Evolutionary conservation across 2,888 invertebrate genomes (phyloP).

Genomic region (Agrochola lychnidis): DNA sequence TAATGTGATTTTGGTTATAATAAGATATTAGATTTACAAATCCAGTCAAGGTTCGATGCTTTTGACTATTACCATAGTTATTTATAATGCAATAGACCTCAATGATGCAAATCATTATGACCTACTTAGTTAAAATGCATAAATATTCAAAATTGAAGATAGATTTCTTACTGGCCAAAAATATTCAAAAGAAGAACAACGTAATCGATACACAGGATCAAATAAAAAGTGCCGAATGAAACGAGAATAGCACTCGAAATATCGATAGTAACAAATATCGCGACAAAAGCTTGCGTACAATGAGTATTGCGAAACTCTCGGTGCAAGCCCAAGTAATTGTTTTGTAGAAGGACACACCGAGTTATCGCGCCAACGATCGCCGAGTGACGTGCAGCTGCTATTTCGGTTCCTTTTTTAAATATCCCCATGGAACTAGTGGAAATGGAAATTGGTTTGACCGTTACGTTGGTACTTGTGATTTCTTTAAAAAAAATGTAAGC

Average conservation of each 20-base stretch:
- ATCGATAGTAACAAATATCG: conserved; percentile 74
- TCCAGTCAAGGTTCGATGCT: conserved; percentile 5
- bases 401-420: conserved; percentile 80
- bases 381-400: conserved; percentile 84
- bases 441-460: conserved; percentile 68
- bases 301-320: conserved; percentile 83
- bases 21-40: background rate
- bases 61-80: background rate
- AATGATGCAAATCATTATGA: background rate
- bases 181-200: conserved; percentile 35
- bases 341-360: conserved; percentile 85
- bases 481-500: background rate
- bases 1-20: background rate
- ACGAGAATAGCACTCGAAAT: conserved; percentile 65
- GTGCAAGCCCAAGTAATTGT: conserved; percentile 85
- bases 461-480: conserved; percentile 32
- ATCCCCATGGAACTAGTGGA: conserved; percentile 72
- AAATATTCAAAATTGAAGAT: background rate
- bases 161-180: background rate
- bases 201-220: conserved; percentile 62
- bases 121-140: background rate
- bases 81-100: background rate
- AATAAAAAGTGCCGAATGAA: conserved; percentile 45
- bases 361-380: conserved; percentile 83
- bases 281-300: conserved; percentile 79